Base-by-base conservation (phyloP, 2,888 invertebrate species). In the Trileptium ribeirensis region DNA sequence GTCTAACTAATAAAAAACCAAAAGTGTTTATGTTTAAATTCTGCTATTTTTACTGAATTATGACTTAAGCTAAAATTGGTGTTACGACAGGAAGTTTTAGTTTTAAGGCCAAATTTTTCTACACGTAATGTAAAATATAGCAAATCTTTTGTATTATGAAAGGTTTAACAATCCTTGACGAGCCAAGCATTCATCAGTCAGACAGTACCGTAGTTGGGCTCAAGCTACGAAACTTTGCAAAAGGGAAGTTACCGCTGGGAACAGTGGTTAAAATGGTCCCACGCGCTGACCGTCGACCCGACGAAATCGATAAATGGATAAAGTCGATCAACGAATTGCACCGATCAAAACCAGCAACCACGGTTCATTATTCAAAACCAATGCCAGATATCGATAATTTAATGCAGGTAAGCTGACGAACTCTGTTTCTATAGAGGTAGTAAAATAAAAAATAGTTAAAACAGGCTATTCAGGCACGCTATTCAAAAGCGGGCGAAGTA, bases 291-390 rank as follows among this genome's bases (percentile, higher is more conserved):
- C 88, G 88, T 89, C 85, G 87, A 74, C 90, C 92, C 0, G 96
- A 96, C 89, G 93, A 95, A 37, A 94, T 99, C 82, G 97, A 98
- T 84, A 94, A 94, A 85, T 99, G 99, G 99, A 96, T 99, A 84
- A 93, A 94, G 81, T 97, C 96, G 87, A 96, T 98, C 84, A 93
- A 94, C 86, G 95, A 97, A 86, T 90, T 99, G 84, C 97, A 98
- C 87, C 92, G 94, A 84, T 93, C 94, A 64, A 96, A 96, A 88
- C 94, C 95, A 0, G 92, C 94, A 38, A 94, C 94, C 0, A 92
- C 93, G 19, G 94, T 96, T 8, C 92, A 93, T 82, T 95, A 94
- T 88, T 91, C 81, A 38, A 94, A 94, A 84, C 92, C 93, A 84
- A 95, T 96, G 93, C 97, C 97, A 0, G 96, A 97, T 89, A 93